Evolutionary conservation across 2,888 invertebrate genomes (phyloP), one percentile per base, ranked within the genome.

Genomic region (Resseliella maxima): DNA sequence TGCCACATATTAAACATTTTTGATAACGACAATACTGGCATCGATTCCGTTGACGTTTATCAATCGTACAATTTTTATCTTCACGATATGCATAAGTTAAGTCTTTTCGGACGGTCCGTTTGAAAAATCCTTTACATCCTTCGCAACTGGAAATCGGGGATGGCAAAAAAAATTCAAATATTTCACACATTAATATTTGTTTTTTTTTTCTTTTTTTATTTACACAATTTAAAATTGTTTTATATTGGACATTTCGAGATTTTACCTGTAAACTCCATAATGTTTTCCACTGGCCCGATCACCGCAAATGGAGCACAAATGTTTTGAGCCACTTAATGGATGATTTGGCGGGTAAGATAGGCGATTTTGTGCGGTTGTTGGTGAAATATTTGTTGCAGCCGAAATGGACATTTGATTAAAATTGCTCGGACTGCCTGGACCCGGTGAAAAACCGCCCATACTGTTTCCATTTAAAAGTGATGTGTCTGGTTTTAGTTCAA

Each of bases 41-140:
- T 87, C 99, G 94, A 91, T 99, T 99, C 89, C 99, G 93, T 91
- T 99, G 99, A 86, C 98, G 93, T 91, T 99, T 99, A 92, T 99
- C 99, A 89, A 99, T 98, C 89, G 97, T 95, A 90, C 99, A 99
- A 90, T 96, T 96, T 89, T 96, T 95, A 89, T 98, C 98, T 91
- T 99, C 99, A 87, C 99, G 94, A 90, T 99, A 99, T 0, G 98
- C 98, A 90, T 99, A 99, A 38, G 98, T 96, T 87, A 99, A 92
- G 91, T 99, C 98, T 92, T 99, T 99, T 88, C 99, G 94, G 1
- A 99, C 99, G 2, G 99, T 99, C 88, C 99, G 94, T 91, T 99
- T 99, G 93, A 99, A 99, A 92, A 99, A 99, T 21, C 99, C 99
- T 92, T 99, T 99, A 92, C 99, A 99, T 12, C 99, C 99, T 92